A percentile compares a stretch with the other conserved stretches of the same genome.
These are phyloP conservation scores for Pimephales promelas DNA, from an alignment of 2,113 vertebrate genomes.

Conservation along the genomic window DNA sequence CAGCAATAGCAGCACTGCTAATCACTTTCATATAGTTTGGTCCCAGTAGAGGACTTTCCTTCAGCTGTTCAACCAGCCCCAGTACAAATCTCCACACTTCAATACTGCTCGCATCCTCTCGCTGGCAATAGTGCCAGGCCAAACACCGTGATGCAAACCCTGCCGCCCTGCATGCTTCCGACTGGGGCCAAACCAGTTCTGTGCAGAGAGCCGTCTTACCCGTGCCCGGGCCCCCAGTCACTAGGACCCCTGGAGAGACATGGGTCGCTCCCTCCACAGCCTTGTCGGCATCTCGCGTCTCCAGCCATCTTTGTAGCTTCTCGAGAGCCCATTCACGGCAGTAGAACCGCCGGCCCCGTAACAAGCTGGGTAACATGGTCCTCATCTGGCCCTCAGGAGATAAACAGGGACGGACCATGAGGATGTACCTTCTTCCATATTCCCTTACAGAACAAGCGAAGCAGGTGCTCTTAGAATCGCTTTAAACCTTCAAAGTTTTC, in stretches of 20 bases:
- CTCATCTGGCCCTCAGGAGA: constrained; percentile 66
- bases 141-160: constrained; percentile 73
- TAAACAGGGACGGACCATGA: constrained; percentile 38
- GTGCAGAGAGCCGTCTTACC: constrained; percentile 80
- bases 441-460: constrained; percentile 34
- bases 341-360: constrained; percentile 76
- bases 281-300: constrained; percentile 56
- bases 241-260: constrained; percentile 67
- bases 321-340: constrained; percentile 84
- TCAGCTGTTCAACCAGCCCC: constrained; percentile 77
- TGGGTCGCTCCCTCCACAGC: background rate
- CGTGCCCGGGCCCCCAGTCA: constrained; percentile 76
- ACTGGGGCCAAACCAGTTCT: constrained; percentile 76
- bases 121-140: constrained; percentile 80
- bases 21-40: constrained; percentile 66
- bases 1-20: constrained; percentile 54
- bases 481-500: background rate
- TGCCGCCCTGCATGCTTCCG: constrained; percentile 60
- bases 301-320: constrained; percentile 76
- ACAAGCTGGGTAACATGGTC: constrained; percentile 66
- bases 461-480: constrained; percentile 3
- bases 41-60: constrained; percentile 67
- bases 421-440: constrained; percentile 61
- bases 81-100: constrained; percentile 74
- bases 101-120: constrained; percentile 71